Evolutionary conservation across 2,113 vertebrate genomes (phyloP).

Genomic region (Empidonax traillii): DNA sequence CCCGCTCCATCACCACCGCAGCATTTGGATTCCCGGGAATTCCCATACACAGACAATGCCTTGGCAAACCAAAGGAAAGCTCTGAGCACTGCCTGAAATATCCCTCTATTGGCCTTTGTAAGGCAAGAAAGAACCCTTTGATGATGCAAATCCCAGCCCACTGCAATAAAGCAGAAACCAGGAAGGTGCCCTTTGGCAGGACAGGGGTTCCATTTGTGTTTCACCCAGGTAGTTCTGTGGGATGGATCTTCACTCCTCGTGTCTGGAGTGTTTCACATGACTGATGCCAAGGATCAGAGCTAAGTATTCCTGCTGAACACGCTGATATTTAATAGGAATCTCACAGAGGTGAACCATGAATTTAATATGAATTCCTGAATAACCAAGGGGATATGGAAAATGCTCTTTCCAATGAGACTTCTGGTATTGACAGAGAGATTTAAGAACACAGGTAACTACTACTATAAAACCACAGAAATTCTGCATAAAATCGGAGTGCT

Average conservation of each 20-base stretch:
- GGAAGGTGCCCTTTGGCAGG: background rate
- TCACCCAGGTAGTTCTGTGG: background rate
- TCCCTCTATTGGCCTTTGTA: background rate
- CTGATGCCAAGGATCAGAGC: background rate
- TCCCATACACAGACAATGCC: background rate
- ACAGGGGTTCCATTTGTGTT: background rate
- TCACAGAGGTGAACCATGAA: background rate
- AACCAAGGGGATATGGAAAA: background rate
- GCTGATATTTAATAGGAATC: background rate
- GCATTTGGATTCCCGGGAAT: background rate
- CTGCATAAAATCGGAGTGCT: background rate
- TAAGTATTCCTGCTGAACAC: background rate
- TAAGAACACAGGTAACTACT: background rate
- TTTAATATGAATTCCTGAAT: background rate
- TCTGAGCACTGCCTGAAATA: background rate
- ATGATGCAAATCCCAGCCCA: background rate
- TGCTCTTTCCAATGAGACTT: background rate
- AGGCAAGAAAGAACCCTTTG: background rate
- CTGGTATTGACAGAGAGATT: background rate
- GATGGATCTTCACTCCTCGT: background rate
- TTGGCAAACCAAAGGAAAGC: background rate
- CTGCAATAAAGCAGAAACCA: background rate
- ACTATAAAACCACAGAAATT: background rate
- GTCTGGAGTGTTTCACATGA: background rate
- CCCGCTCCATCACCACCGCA: background rate